These are phyloP conservation scores for Penaeus chinensis DNA, from an alignment of 1,140 invertebrate species.

Conservation along the genomic window DNA sequence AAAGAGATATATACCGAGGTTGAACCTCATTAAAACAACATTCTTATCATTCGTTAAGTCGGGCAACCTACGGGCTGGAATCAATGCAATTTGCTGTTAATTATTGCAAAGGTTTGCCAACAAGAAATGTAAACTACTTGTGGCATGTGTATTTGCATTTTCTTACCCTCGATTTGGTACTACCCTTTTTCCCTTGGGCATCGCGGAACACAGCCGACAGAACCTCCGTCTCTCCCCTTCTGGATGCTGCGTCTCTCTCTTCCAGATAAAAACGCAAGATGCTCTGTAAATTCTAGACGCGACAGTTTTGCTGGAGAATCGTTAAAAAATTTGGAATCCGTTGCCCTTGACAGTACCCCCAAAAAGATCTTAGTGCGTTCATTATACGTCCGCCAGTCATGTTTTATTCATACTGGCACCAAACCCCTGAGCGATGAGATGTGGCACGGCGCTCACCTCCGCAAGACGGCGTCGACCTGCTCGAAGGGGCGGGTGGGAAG, in stretches of 20 bases:
- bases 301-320: background rate
- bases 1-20: too few relatives aligned
- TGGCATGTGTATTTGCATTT: slow-evolving; percentile 21
- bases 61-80: too few relatives aligned
- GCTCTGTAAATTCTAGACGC: background rate
- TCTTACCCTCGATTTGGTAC: background rate
- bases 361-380: slow-evolving; percentile 47
- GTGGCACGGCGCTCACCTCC: slow-evolving; percentile 22
- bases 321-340: slow-evolving; percentile 37
- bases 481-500: background rate
- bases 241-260: too few relatives aligned
- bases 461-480: background rate
- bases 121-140: slow-evolving; percentile 3
- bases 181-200: too few relatives aligned
- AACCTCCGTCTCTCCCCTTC: too few relatives aligned
- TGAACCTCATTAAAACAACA: too few relatives aligned
- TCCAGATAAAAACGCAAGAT: background rate
- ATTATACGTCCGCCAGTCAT: slow-evolving; percentile 60
- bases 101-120: background rate
- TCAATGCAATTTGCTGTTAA: background rate
- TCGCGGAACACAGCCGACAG: too few relatives aligned
- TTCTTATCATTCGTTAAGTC: too few relatives aligned
- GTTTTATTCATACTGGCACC: slow-evolving; percentile 55
- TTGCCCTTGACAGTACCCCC: slow-evolving; percentile 43
- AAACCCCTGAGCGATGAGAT: slow-evolving; percentile 28